These are phyloP conservation scores for Morpho helenor DNA, from an alignment of 2,888 invertebrate species.

Conservation along the genomic window DNA sequence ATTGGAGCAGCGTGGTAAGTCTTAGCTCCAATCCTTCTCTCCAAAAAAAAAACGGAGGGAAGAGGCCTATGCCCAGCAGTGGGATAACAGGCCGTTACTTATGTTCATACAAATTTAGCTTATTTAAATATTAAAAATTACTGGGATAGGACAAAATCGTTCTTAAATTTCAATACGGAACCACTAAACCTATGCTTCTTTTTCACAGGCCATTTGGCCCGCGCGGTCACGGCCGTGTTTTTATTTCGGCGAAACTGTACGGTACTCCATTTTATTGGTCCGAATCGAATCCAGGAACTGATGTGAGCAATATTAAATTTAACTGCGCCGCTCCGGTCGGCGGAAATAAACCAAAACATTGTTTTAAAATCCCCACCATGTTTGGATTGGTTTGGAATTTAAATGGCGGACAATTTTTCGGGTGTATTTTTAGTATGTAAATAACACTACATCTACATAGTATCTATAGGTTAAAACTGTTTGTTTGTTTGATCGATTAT, in stretches of 20 bases:
- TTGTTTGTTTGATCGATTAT: too few relatives aligned
- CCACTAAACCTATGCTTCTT: constrained; percentile 46
- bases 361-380: constrained; percentile 16
- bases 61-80: too few relatives aligned
- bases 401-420: constrained; percentile 9
- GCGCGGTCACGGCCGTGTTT: constrained; percentile 48
- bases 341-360: constrained; percentile 6
- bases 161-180: constrained; percentile 25
- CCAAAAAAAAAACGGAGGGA: too few relatives aligned
- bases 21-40: too few relatives aligned
- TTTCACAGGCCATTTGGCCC: constrained; percentile 60
- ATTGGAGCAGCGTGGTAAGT: too few relatives aligned
- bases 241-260: constrained; percentile 45
- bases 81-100: constrained; percentile 1
- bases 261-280: constrained; percentile 47
- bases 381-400: constrained; percentile 16
- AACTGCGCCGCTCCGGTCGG: constrained; percentile 12
- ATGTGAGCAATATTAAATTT: constrained; percentile 31
- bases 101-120: too few relatives aligned
- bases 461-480: too few relatives aligned
- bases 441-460: neutral
- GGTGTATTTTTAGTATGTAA: neutral
- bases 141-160: constrained; percentile 6
- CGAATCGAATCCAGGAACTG: constrained; percentile 45
- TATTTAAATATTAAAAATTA: too few relatives aligned